A percentile compares a stretch with the other conserved stretches of the same genome.
Evolutionary conservation across 2,888 invertebrate genomes (phyloP).

Genomic region (Ornithoptera alexandrae): DNA sequence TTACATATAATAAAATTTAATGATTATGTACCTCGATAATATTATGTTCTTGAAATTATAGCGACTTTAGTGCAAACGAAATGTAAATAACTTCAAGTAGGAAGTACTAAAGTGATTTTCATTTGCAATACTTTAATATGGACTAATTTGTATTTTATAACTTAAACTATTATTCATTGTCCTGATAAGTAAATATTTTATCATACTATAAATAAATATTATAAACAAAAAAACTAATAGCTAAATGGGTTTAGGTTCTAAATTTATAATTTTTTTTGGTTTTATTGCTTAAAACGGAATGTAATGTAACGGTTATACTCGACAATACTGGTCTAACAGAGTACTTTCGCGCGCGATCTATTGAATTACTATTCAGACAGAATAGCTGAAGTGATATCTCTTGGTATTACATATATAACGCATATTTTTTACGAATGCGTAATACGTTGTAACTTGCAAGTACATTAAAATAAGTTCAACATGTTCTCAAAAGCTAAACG

Average conservation of each 20-base stretch:
- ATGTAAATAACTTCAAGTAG: no score
- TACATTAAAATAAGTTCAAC: constrained; percentile 11
- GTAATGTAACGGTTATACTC: constrained; percentile 41
- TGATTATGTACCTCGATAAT: no score
- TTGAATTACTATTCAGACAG: constrained; percentile 12
- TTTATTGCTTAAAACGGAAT: constrained; percentile 37
- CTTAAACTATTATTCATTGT: no score
- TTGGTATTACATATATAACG: not conserved
- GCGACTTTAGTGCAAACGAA: no score
- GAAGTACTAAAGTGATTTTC: no score
- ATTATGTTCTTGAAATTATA: no score
- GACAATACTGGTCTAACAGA: constrained; percentile 16
- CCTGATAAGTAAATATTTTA: no score
- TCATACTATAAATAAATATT: no score
- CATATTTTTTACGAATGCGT: not conserved
- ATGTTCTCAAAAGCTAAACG: constrained; percentile 76
- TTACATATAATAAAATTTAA: no score
- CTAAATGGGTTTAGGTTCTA: not conserved
- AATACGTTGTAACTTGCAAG: not conserved
- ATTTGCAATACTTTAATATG: no score
- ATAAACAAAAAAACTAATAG: no score
- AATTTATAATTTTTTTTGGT: not conserved
- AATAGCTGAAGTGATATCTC: constrained; percentile 1
- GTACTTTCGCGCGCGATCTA: constrained; percentile 40
- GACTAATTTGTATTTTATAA: no score